phyloP scores from a whole-genome alignment of 2,888 invertebrate species.

The Stramonita haemastoma region DNA sequence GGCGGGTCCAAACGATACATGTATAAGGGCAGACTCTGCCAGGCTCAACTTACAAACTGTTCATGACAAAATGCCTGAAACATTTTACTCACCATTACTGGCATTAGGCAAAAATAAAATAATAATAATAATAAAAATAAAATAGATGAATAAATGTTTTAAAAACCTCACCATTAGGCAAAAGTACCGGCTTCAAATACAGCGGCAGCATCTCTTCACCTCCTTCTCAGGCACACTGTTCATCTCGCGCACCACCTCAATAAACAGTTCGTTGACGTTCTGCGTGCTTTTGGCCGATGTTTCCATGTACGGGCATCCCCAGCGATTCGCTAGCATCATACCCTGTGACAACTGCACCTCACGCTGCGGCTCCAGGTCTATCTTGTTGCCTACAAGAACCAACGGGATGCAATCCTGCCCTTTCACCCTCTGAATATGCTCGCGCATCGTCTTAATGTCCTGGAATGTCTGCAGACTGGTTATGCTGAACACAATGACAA shows the following conservation, averaged over 20 bases:
- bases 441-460: constrained; percentile 99
- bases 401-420: constrained; percentile 96
- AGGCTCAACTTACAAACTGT: too few relatives aligned
- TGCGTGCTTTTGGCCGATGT: constrained; percentile 97
- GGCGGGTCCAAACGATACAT: too few relatives aligned
- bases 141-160: too few relatives aligned
- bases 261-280: constrained; percentile 99
- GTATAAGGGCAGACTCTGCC: too few relatives aligned
- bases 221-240: constrained; percentile 81
- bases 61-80: too few relatives aligned
- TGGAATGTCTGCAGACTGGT: constrained; percentile 99
- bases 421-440: constrained; percentile 97
- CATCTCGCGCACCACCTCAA: constrained; percentile 99
- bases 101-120: too few relatives aligned
- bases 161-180: too few relatives aligned
- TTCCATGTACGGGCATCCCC: constrained; percentile 98
- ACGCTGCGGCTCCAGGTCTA: constrained; percentile 97
- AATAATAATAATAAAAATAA: too few relatives aligned
- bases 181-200: constrained; percentile 41
- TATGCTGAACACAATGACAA: constrained; percentile 89
- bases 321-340: constrained; percentile 91
- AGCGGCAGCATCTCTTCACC: constrained; percentile 61
- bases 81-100: too few relatives aligned
- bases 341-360: constrained; percentile 94
- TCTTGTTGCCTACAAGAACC: constrained; percentile 98